Base-by-base conservation (phyloP, 2,797 vertebrate species). In the Parotocinclus haroldoi region DNA sequence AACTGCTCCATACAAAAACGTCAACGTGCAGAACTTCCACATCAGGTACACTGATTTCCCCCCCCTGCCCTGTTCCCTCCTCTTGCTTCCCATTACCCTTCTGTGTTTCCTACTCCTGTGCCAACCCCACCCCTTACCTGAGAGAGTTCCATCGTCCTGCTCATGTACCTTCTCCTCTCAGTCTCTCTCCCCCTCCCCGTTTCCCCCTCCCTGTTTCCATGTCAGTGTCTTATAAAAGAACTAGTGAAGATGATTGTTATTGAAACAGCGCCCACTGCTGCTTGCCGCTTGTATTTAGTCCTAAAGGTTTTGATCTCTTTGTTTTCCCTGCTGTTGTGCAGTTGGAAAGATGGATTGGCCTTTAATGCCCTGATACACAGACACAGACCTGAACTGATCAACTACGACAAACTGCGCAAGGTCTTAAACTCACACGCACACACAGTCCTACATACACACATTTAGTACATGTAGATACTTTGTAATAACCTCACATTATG, bases 11-110 rank as follows among this genome's bases (percentile, higher is more conserved):
- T 97, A 98, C 83, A 98, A 97, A 86, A 98, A 98, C 0, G 96
- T 98, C 82, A 98, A 98, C 0, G 95, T 98, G 59, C 94, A 97
- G 87, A 98, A 98, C 89, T 98, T 98, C 92, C 96, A 98, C 83
- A 98, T 97, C 78, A 97, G 95, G 95, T 94, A 52, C 7, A 7
- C n/a, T 17, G 9, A 0, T 18, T n/a, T n/a, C 10, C n/a, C 14
- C 7, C 19, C 6, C 18, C 42, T 13, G 6, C 19, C 18, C 36
- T 9, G 36, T 56, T 5, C 36, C n/a, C 1, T 36, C 6, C 27
- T 54, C 0, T 11, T 44, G 42, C 36, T 55, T 4, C 53, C 10
- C 53, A 3, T 12, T 52, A 9, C 10, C 11, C 17, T 5, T 50
- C 7, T 9, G 1, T 7, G 9, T 7, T 8, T 12, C 11, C n/a